Evolutionary conservation across 2,797 vertebrate species (phyloP).

Genomic region (Anguilla pacifica): DNA sequence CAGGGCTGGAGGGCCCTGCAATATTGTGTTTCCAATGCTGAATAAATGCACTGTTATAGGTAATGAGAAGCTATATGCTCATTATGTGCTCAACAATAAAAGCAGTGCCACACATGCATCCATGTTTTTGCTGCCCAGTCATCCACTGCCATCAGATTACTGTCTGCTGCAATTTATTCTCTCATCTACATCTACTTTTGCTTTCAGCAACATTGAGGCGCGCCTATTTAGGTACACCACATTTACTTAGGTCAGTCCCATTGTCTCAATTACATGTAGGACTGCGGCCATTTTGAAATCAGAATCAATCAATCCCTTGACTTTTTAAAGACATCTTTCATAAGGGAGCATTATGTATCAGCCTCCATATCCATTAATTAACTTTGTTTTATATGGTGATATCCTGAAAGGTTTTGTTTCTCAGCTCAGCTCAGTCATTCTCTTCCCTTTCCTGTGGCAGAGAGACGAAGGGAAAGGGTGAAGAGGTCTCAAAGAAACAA

Average conservation of each 20-base stretch:
- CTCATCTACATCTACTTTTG: no score
- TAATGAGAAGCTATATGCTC: background rate
- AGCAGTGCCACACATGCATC: background rate
- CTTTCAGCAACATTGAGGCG: background rate
- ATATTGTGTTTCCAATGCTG: no score
- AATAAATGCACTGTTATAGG: no score
- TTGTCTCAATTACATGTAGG: background rate
- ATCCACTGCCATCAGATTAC: background rate
- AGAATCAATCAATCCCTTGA: background rate
- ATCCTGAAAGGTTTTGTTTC: background rate
- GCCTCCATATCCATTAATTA: background rate
- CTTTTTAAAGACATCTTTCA: background rate
- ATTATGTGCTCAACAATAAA: background rate
- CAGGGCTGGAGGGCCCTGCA: background rate
- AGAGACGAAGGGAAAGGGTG: background rate
- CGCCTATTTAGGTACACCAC: background rate
- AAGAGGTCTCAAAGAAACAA: background rate
- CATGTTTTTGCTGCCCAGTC: background rate
- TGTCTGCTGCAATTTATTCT: background rate
- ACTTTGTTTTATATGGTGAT: background rate
- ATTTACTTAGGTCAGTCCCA: background rate
- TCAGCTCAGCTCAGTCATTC: background rate
- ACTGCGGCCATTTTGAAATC: background rate
- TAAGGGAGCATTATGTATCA: background rate
- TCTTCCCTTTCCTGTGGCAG: background rate